phyloP scores from a whole-genome alignment of 1,140 invertebrate genomes.

The Belonocnema kinseyi region DNA sequence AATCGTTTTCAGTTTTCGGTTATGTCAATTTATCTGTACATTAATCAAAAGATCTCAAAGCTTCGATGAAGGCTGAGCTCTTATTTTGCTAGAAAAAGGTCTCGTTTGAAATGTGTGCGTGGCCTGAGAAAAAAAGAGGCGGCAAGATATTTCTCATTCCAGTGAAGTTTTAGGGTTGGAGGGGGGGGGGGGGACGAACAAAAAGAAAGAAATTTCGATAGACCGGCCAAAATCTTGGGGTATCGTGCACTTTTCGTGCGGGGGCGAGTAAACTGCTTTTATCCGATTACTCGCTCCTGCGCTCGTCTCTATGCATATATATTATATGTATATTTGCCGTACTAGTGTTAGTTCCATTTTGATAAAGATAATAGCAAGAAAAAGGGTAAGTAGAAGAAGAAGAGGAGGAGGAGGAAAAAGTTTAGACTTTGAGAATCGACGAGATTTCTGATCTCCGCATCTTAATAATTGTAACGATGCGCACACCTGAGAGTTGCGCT shows the following conservation, averaged over 20 bases:
- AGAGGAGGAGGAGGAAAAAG: background rate
- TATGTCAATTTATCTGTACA: slow-evolving; percentile 2
- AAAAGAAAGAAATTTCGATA: background rate
- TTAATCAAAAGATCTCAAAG: slow-evolving; percentile 21
- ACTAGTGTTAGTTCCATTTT: slow-evolving; percentile 23
- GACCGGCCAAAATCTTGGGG: background rate
- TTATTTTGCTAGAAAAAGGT: slow-evolving; percentile 11
- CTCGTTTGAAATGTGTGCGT: background rate
- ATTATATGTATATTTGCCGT: slow-evolving; percentile 14
- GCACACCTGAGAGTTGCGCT: slow-evolving; percentile 24
- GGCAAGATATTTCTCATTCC: slow-evolving; percentile 17
- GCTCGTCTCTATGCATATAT: slow-evolving; percentile 5
- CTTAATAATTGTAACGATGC: background rate
- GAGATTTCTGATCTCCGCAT: slow-evolving; percentile 18
- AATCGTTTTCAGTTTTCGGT: too few relatives aligned
- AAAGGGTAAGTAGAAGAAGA: too few relatives aligned
- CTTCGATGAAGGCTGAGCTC: background rate
- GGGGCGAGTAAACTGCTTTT: background rate
- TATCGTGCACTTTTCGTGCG: slow-evolving; percentile 19
- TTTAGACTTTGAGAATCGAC: background rate
- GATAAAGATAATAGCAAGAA: background rate
- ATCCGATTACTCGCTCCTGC: background rate
- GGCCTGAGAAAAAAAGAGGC: background rate
- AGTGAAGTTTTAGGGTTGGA: slow-evolving; percentile 22
- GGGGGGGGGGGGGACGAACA: too few relatives aligned